Evolutionary conservation across 2,113 vertebrate genomes (phyloP), one percentile per base, ranked within the genome.

Genomic region (Clarias macrocephalus): DNA sequence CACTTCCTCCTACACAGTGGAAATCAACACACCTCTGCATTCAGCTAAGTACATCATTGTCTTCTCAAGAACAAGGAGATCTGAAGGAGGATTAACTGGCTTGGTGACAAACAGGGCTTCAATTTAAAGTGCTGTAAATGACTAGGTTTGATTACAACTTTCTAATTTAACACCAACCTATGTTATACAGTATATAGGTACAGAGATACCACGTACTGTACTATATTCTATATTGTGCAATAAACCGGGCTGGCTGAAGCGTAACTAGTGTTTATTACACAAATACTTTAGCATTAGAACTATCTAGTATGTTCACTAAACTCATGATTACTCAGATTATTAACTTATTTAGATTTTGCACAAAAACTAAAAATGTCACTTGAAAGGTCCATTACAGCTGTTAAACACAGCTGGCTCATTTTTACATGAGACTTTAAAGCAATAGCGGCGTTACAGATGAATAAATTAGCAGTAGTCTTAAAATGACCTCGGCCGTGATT

Each of bases 1-100:
- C 80, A 59, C 80, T 60, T 88, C 85, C n/a, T 42, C 76, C 76
- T 37, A 42, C 68, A 59, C 68, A 42, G n/a, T 30, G 66, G 52
- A 19, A 37, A 19, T 84, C 37, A 33, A 25, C 83, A 73, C 83
- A 73, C 83, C 54, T 73, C 68, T 59, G 83, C 83, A 59, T 73
- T 66, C 21, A 5, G 52, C n/a, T 72, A 72, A 57, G 57, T 72
- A 30, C 68, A 42, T 73, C 68, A 52, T 48, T 48, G 70, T 76
- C 33, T 72, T 72, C 68, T 72, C 7, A 72, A 48, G 83, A 85
- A 75, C 33, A 21, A 42, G 15, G 23, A 57, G 68, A 84, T 30
- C 56, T 75, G 68, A n/a, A 23, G 5, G 68, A 75, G 57, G 56
- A 28, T 42, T 60, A 28, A 85, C 10, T 19, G 70, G 70, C 42